phyloP scores from a whole-genome alignment of 2,888 invertebrate genomes.

The Xestia c-nigrum region DNA sequence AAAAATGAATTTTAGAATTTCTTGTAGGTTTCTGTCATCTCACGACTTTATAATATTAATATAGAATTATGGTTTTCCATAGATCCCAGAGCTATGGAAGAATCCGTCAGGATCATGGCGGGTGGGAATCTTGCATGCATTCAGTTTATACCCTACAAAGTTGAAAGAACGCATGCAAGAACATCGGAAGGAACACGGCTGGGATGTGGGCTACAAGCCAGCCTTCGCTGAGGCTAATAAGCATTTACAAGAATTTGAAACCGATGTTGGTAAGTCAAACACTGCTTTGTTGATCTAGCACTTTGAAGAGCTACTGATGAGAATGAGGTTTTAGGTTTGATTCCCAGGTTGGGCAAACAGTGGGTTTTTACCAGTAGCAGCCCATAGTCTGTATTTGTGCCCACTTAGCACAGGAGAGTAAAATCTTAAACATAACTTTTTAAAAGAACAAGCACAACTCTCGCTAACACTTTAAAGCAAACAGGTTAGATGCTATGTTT shows the following conservation, averaged over 20 bases:
- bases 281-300: not conserved
- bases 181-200: constrained; percentile 94
- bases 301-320: not conserved
- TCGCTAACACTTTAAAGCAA: not conserved
- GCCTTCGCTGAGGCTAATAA: constrained; percentile 95
- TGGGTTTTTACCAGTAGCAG: not conserved
- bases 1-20: no score
- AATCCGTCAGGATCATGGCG: constrained; percentile 96
- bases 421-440: not conserved
- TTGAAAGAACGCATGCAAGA: constrained; percentile 95
- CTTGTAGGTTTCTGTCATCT: no score
- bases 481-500: not conserved
- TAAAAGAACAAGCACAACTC: not conserved
- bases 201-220: constrained; percentile 96
- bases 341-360: not conserved
- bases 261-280: constrained; percentile 88
- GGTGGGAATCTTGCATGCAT: constrained; percentile 96
- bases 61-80: not conserved
- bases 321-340: not conserved
- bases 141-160: constrained; percentile 96
- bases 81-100: constrained; percentile 95
- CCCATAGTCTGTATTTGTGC: not conserved
- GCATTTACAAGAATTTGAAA: constrained; percentile 94
- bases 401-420: not conserved
- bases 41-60: not conserved